Evolutionary conservation across 2,888 invertebrate genomes (phyloP).

Genomic region (Calliphora vomitoria): DNA sequence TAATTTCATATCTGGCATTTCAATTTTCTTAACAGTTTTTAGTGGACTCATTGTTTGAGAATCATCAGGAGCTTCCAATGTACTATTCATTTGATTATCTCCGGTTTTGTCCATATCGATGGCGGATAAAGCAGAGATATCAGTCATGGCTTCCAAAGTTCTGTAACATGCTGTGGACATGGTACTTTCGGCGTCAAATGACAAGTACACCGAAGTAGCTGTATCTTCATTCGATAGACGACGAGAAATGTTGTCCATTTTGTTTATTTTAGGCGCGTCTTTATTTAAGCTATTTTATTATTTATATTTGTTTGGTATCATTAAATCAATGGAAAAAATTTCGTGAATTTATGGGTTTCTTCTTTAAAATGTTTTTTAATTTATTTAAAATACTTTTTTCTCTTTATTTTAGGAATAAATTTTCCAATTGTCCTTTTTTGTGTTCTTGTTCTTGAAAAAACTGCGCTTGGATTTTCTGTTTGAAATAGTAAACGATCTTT

Average conservation of each 20-base stretch:
- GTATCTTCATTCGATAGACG: slow-evolving; percentile 61
- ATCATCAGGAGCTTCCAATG: slow-evolving; percentile 75
- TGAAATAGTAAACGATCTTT: slow-evolving; percentile 42
- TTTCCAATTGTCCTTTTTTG: background rate
- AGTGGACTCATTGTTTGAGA: slow-evolving; percentile 48
- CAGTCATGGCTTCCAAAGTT: slow-evolving; percentile 75
- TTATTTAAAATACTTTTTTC: background rate
- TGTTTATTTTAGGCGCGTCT: slow-evolving; percentile 8
- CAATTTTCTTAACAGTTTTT: slow-evolving; percentile 68
- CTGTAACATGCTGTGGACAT: slow-evolving; percentile 76
- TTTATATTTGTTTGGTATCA: background rate
- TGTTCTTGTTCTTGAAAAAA: slow-evolving; percentile 31
- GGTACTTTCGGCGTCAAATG: slow-evolving; percentile 80
- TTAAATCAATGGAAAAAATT: background rate
- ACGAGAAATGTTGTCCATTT: slow-evolving; percentile 66
- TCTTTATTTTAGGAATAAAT: background rate
- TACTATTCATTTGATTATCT: slow-evolving; percentile 74
- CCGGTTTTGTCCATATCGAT: slow-evolving; percentile 48
- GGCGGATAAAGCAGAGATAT: slow-evolving; percentile 52
- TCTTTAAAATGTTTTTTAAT: background rate
- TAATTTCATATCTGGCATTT: slow-evolving; percentile 21
- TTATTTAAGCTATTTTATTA: background rate
- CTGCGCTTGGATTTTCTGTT: slow-evolving; percentile 60
- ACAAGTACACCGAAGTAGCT: slow-evolving; percentile 79
- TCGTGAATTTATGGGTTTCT: background rate